Conservation (phyloP, 1,140 invertebrate species). For the roundworm (Caenorhabditis elegans) region DNA sequence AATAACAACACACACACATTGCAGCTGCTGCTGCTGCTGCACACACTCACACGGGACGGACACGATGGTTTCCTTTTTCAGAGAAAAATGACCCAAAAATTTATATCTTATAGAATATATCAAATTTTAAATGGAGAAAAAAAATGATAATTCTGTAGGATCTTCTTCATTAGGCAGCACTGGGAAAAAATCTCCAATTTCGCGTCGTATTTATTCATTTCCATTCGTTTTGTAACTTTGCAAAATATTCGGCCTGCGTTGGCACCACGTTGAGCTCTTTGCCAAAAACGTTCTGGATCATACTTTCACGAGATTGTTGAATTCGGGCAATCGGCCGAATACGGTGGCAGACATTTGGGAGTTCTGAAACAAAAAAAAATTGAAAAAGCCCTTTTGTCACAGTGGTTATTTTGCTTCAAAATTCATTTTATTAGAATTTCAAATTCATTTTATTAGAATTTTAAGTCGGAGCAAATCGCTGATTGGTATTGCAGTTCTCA, state of each 20-base stretch:
- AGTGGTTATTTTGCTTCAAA: no score
- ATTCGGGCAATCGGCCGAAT: neutral
- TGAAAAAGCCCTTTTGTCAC: no score
- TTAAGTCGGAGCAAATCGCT: no score
- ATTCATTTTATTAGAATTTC: no score
- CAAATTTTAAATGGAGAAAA: neutral
- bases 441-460: no score
- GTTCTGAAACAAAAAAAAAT: neutral
- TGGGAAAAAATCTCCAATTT: neutral
- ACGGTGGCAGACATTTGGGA: neutral
- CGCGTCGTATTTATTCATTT: neutral
- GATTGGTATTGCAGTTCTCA: no score
- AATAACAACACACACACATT: neutral
- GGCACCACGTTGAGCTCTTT: neutral
- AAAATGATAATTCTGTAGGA: no score
- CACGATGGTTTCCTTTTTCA: neutral
- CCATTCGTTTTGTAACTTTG: neutral
- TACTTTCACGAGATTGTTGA: neutral
- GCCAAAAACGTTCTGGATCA: constrained; percentile 18
- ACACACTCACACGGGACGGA: no score
- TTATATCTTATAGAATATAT: no score
- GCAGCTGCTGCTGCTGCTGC: no score
- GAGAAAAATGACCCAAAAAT: neutral
- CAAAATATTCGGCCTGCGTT: neutral
- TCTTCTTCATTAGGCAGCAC: neutral